phyloP scores from a whole-genome alignment of 2,113 vertebrate species.

The Fulmarus glacialis region DNA sequence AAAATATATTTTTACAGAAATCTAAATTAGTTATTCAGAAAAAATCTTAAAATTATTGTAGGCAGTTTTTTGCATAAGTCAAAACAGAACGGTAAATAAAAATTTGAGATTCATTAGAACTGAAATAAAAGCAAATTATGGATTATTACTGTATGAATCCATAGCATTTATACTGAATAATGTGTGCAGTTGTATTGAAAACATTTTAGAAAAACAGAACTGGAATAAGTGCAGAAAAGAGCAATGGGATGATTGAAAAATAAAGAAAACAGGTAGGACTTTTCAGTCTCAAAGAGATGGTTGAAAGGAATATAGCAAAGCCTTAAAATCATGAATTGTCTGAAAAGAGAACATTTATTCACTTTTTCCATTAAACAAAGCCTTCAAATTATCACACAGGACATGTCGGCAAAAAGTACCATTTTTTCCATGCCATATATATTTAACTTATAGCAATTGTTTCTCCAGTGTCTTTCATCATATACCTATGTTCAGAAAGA shows the following conservation, averaged over 20 bases:
- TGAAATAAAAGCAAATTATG: neutral
- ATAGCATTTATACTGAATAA: neutral
- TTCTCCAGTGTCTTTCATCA: neutral
- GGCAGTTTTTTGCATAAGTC: neutral
- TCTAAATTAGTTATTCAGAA: neutral
- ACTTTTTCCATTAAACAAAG: neutral
- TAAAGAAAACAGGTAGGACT: neutral
- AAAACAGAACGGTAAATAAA: neutral
- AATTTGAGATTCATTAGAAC: neutral
- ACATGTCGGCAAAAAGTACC: neutral
- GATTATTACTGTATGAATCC: neutral
- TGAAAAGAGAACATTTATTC: neutral
- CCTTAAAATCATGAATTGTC: neutral
- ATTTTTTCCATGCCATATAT: neutral
- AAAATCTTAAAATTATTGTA: neutral
- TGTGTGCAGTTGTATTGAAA: neutral
- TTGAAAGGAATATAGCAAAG: neutral
- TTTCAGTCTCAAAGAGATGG: neutral
- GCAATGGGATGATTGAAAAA: neutral
- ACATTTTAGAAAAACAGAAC: neutral
- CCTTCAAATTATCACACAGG: neutral
- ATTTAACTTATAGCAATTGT: neutral
- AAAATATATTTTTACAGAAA: neutral
- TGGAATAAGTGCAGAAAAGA: neutral
- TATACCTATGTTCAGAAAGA: neutral